Conservation (phyloP, 1,140 invertebrate species). For the Danaus plexippus region DNA sequence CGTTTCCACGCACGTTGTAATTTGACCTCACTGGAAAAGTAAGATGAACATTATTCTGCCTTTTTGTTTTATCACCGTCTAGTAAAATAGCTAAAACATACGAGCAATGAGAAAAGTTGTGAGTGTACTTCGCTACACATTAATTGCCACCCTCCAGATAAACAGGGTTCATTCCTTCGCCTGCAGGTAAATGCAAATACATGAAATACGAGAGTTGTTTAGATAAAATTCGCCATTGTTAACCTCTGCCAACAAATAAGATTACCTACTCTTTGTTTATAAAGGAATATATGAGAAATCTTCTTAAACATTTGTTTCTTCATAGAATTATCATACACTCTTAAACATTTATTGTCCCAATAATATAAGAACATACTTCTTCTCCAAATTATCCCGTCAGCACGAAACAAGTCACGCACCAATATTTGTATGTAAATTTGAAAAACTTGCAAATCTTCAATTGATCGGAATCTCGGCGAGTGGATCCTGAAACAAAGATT, state of each 20-base stretch:
- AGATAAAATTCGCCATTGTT: constrained; percentile 34
- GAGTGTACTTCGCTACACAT: constrained; percentile 34
- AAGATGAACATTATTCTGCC: constrained; percentile 34
- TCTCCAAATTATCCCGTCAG: constrained; percentile 28
- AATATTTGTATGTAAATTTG: constrained; percentile 53
- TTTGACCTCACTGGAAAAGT: constrained; percentile 32
- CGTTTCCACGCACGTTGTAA: constrained; percentile 19
- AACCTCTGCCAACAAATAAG: too few relatives aligned
- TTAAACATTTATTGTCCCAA: too few relatives aligned
- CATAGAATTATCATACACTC: too few relatives aligned
- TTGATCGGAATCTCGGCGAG: constrained; percentile 16
- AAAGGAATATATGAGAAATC: too few relatives aligned
- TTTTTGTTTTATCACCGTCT: constrained; percentile 39
- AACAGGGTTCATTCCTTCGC: constrained; percentile 30
- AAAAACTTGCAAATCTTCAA: constrained; percentile 51
- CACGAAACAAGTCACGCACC: constrained; percentile 54
- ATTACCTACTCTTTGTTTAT: too few relatives aligned
- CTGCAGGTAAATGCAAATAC: constrained; percentile 46
- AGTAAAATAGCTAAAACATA: constrained; percentile 31
- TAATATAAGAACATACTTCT: too few relatives aligned
- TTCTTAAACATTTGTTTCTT: too few relatives aligned
- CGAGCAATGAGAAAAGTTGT: constrained; percentile 35
- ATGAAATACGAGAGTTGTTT: constrained; percentile 27
- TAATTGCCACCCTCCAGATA: constrained; percentile 44
- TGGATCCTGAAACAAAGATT: constrained; percentile 49